A percentile compares a stretch with the other conserved stretches of the same genome.
Conservation (phyloP, 2,888 invertebrate genomes). For the Icerya purchasi region DNA sequence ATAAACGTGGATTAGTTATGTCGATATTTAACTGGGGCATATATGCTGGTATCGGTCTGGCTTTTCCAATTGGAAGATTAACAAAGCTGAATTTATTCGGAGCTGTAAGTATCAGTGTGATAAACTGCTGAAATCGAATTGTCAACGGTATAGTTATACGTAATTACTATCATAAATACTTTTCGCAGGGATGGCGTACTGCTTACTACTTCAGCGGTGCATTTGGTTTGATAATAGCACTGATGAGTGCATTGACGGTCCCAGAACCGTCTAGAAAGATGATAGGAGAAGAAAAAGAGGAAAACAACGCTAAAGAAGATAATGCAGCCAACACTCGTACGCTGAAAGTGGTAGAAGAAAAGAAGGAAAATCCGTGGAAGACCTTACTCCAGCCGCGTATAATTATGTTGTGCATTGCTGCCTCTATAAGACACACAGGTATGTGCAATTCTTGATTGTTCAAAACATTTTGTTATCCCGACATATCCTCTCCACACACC, state of each 20-base stretch:
- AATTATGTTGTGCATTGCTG: conserved; percentile 59
- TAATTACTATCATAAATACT: too few relatives aligned
- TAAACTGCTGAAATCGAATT: too few relatives aligned
- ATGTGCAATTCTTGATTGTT: too few relatives aligned
- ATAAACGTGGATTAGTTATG: conserved; percentile 64
- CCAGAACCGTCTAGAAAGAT: conserved; percentile 52
- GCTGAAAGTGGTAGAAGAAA: conserved; percentile 24
- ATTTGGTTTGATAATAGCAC: conserved; percentile 45
- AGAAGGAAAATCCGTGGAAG: conserved; percentile 41
- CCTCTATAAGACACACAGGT: conserved; percentile 72
- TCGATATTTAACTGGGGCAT: conserved; percentile 92
- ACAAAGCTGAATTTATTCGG: conserved; percentile 51
- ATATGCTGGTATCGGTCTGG: conserved; percentile 79
- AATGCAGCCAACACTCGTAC: background rate
- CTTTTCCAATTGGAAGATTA: conserved; percentile 72
- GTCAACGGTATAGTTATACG: background rate
- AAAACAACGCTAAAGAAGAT: conserved; percentile 22
- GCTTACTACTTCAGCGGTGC: conserved; percentile 63
- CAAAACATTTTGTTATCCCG: too few relatives aligned
- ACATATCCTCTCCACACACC: too few relatives aligned
- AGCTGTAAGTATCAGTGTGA: too few relatives aligned
- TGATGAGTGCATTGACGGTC: conserved; percentile 49
- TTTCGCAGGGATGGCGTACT: conserved; percentile 56
- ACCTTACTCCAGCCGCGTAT: conserved; percentile 57
- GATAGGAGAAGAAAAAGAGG: conserved; percentile 41